These are phyloP conservation scores for Dermolepida albohirtum DNA, from an alignment of 2,888 invertebrate genomes.

Conservation along the genomic window DNA sequence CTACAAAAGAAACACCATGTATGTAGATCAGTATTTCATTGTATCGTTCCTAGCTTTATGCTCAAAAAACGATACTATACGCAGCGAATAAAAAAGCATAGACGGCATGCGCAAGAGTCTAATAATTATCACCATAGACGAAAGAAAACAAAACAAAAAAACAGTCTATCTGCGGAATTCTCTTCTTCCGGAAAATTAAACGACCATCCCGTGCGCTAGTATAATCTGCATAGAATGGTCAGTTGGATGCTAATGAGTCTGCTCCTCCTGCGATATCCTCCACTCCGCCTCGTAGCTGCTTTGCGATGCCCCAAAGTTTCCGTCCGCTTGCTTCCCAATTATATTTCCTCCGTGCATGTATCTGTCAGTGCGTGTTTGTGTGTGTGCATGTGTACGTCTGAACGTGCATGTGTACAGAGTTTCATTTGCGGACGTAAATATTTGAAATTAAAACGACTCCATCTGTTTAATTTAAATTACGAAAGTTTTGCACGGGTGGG, in stretches of 20 bases:
- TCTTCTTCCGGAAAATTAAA: constrained; percentile 53
- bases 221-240: constrained; percentile 51
- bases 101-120: too few species aligned
- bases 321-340: constrained; percentile 37
- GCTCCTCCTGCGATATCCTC: neutral
- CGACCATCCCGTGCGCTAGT: constrained; percentile 46
- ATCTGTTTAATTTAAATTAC: constrained; percentile 36
- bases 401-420: constrained; percentile 12
- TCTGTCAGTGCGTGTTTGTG: constrained; percentile 1
- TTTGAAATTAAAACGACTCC: constrained; percentile 37
- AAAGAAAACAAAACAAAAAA: too few species aligned
- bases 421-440: constrained; percentile 38
- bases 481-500: constrained; percentile 18
- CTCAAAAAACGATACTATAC: too few species aligned
- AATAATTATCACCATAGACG: too few species aligned
- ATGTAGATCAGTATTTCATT: too few species aligned
- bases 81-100: too few species aligned
- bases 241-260: constrained; percentile 45
- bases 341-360: constrained; percentile 13
- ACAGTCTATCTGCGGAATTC: too few species aligned
- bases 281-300: constrained; percentile 1
- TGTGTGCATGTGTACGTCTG: neutral
- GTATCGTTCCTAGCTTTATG: too few species aligned
- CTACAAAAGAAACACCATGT: too few species aligned
- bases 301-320: constrained; percentile 23